Evolutionary conservation across 2,888 invertebrate species (phyloP), one percentile per base, ranked within the genome.

Genomic region (Caenorhabditis afra): DNA sequence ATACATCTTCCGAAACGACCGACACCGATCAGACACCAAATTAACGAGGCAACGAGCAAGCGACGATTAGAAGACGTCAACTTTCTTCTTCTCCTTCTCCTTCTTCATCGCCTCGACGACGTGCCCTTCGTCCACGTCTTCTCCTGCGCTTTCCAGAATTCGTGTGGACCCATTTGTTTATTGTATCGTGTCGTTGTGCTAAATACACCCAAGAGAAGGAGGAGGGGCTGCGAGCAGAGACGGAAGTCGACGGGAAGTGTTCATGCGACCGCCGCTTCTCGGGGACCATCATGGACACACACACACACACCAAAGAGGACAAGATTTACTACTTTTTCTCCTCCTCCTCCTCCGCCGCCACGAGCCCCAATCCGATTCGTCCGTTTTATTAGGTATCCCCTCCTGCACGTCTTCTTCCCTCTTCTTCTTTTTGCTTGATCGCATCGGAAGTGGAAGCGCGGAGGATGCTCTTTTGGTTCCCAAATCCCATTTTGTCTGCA

Each of bases 291-390:
- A 68, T 59, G 44, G 68, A 67, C 53, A 59, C 29, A 29, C 53
- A 59, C 29, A 29, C 29, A 29, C 29, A 29, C 29, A 29, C 59
- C 53, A 53, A 68, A 68, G 52, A 68, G 59, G 68, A 68, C 68
- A 68, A 67, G 67, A 68, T 68, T 68, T 68, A 68, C 59, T 68
- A 68, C 68, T 61, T 55, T 66, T 66, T 55, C 35, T 55, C 53
- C 44, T 55, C 5, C 37, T 37, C 37, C 11, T 37, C 11, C 11
- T 37, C 7, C 11, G 37, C 11, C 7, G 37, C n/a, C 29, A 7
- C 3, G 29, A 29, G 29, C 29, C 29, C 4, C 29, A 29, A 29
- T 29, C 29, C 29, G 29, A 29, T 7, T 29, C 29, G 29, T 29
- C 29, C 7, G 4, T 29, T 29, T 29, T 29, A 29, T 29, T 29